Evolutionary conservation across 2,888 invertebrate species (phyloP), one percentile per base, ranked within the genome.

Genomic region (Meandrusa payeni): DNA sequence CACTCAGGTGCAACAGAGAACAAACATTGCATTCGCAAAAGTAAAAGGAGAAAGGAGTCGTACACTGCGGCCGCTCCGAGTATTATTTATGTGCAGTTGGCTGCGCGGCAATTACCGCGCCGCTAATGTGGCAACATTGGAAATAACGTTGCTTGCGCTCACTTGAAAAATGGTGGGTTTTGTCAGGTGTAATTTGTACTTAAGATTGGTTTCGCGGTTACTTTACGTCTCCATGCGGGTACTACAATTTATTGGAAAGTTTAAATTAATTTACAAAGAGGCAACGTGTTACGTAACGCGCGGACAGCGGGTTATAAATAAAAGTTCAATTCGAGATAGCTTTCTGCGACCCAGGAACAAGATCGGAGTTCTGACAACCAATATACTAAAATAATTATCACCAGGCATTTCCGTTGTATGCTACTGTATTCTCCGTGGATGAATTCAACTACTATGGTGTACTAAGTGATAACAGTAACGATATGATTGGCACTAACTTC

Each of bases 31-130:
- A 54, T 54, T 50, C 34, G 46, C 38, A 33, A 39, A 46, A 43
- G 33, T 28, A 36, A 22, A 37, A 26, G 45, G 41, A 38, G 48
- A 57, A 57, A 41, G 52, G 51, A 54, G 54, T 52, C 24, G 40
- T 51, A 52, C 41, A 52, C 50, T 45, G 36, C 33, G 36, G 26
- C 32, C 19, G 22, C 24, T 11, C 32, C 38, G 46, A 34, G 50
- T 55, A 60, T 71, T 69, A 71, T 73, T 73, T 73, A 70, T 50
- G 61, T 43, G 49, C 63, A 64, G 66, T 61, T 66, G 60, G 53
- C 51, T 50, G 40, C 53, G 37, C 51, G 50, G 62, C 66, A 69
- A 70, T 73, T 72, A 72, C 67, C 59, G 55, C 43, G 36, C 56
- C 55, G 52, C 63, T 71, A 70, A 72, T 74, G 67, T 69, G 62